Percentiles rank a stretch among this genome's conserved stretches.
phyloP scores from a whole-genome alignment of 2,888 invertebrate genomes.

The Mantis religiosa region DNA sequence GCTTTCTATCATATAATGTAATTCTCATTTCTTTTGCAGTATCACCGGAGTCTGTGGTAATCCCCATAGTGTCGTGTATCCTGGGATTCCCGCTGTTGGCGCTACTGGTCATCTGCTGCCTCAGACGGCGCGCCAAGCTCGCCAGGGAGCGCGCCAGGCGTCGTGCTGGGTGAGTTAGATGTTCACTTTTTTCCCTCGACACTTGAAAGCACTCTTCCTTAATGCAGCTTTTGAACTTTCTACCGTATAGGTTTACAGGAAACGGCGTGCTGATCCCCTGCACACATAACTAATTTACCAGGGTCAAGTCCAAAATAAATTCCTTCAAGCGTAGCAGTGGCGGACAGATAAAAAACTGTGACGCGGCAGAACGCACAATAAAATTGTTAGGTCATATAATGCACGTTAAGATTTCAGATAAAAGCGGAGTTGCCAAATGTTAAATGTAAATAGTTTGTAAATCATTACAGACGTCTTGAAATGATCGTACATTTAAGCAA shows the following conservation, averaged over 20 bases:
- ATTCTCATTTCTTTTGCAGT: conserved; percentile 54
- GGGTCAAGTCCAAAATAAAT: not conserved
- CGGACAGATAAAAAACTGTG: not conserved
- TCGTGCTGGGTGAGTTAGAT: conserved; percentile 44
- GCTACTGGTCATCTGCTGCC: conserved; percentile 80
- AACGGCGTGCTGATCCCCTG: not conserved
- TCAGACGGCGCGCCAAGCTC: conserved; percentile 76
- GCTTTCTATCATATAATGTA: not conserved
- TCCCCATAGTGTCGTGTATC: conserved; percentile 85
- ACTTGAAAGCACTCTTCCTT: not conserved
- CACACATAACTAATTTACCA: not conserved
- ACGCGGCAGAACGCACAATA: too few species aligned
- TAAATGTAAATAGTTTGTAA: too few species aligned
- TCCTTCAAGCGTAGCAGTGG: not conserved
- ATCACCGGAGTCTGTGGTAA: conserved; percentile 80
- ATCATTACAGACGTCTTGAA: too few species aligned
- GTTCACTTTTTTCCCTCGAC: not conserved
- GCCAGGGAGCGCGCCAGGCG: conserved; percentile 78
- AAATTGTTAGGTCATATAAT: too few species aligned
- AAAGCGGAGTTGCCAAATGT: too few species aligned
- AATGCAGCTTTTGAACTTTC: not conserved
- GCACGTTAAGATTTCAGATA: too few species aligned
- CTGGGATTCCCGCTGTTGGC: conserved; percentile 84
- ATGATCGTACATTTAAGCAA: too few species aligned
- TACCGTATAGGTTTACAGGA: not conserved